phyloP scores from a whole-genome alignment of 2,888 invertebrate species.

The Phyllotreta striolata region DNA sequence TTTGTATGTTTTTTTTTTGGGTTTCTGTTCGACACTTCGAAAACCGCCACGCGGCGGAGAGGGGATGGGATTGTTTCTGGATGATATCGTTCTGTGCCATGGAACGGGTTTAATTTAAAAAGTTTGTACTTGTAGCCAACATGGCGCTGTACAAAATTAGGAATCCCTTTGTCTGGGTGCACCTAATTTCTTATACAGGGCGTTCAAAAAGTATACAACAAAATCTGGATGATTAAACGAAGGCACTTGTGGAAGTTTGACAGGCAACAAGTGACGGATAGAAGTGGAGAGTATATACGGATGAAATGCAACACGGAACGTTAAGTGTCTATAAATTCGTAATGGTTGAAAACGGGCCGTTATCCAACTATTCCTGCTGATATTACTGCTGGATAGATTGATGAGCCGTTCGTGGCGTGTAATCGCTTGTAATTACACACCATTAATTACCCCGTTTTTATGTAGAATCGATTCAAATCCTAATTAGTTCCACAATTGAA shows the following conservation, averaged over 20 bases:
- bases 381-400: too few species aligned
- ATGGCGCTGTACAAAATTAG: not conserved
- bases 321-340: constrained; percentile 4
- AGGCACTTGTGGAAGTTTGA: constrained; percentile 4
- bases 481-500: too few species aligned
- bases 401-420: too few species aligned
- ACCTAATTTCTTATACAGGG: too few species aligned
- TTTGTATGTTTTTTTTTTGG: constrained; percentile 14
- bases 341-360: too few species aligned
- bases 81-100: not conserved
- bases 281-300: not conserved
- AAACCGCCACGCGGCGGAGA: constrained; percentile 2
- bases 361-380: too few species aligned
- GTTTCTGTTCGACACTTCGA: constrained; percentile 17
- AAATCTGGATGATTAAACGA: not conserved
- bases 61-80: constrained; percentile 8
- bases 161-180: not conserved
- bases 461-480: too few species aligned
- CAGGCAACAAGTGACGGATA: constrained; percentile 2
- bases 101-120: constrained; percentile 6
- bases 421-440: too few species aligned
- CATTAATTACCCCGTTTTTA: too few species aligned
- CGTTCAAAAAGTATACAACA: too few species aligned
- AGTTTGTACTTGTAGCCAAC: not conserved
- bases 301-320: not conserved